phyloP scores from a whole-genome alignment of 2,113 vertebrate species.

The Apteryx mantelli region DNA sequence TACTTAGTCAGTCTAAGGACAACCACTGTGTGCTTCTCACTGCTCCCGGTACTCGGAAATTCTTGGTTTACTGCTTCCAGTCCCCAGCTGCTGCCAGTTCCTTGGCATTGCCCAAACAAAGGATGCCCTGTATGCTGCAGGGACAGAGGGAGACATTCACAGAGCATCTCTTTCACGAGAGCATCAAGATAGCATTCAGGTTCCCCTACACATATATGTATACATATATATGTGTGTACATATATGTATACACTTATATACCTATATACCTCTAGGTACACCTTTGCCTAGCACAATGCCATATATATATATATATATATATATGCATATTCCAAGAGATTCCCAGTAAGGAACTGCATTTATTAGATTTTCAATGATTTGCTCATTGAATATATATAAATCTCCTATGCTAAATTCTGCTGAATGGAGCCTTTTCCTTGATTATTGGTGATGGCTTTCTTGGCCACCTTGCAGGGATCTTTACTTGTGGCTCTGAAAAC shows the following conservation, averaged over 20 bases:
- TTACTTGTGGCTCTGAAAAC: neutral
- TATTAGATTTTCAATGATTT: neutral
- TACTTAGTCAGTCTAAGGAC: slow-evolving; percentile 77
- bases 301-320: neutral
- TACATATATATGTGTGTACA: no score
- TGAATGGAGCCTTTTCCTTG: neutral
- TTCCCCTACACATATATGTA: neutral
- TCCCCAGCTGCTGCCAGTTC: slow-evolving; percentile 38
- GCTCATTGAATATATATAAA: neutral
- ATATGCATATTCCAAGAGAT: neutral
- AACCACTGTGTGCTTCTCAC: slow-evolving; percentile 72
- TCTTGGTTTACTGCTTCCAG: slow-evolving; percentile 77
- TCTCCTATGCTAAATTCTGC: neutral
- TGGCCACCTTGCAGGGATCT: neutral
- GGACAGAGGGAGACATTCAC: neutral
- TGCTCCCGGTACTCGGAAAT: slow-evolving; percentile 70
- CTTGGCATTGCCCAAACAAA: slow-evolving; percentile 60
- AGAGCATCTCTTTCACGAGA: neutral
- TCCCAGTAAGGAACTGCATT: neutral
- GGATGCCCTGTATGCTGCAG: slow-evolving; percentile 33
- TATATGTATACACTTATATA: neutral
- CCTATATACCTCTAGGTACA: neutral
- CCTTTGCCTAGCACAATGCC: neutral
- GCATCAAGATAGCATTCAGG: neutral
- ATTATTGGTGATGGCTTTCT: neutral